These are phyloP conservation scores for Gymnobelideus leadbeateri DNA, from an alignment of 2,113 vertebrate genomes.

Conservation along the genomic window DNA sequence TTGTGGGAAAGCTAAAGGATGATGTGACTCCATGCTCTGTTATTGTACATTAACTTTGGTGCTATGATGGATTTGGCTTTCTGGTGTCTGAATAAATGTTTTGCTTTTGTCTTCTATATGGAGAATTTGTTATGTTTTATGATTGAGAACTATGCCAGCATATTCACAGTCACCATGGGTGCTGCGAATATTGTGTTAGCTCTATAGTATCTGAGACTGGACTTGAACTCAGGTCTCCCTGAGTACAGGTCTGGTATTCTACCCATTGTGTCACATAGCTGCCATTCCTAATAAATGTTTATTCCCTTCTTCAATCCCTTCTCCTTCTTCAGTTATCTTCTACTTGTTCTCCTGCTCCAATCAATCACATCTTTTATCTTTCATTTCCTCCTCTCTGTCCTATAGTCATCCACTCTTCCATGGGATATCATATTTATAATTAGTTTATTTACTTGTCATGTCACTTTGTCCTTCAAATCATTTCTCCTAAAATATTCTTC, in stretches of 20 bases:
- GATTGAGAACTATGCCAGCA: no score
- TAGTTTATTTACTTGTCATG: neutral
- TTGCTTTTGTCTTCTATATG: no score
- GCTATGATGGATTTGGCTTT: no score
- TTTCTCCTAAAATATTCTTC: constrained; percentile 7
- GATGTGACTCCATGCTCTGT: no score
- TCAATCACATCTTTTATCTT: neutral
- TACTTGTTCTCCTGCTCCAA: neutral
- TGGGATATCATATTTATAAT: neutral
- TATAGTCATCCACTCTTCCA: neutral
- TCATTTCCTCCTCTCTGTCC: neutral
- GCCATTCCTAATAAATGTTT: neutral
- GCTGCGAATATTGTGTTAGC: no score
- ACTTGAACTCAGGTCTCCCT: neutral
- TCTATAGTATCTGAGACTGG: neutral
- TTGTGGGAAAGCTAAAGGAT: no score
- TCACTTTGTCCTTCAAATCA: neutral
- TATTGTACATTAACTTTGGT: no score
- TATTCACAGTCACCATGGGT: no score
- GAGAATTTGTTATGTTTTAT: no score
- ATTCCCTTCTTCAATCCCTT: neutral
- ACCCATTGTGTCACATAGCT: neutral
- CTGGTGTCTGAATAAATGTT: no score
- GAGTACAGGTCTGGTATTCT: neutral
- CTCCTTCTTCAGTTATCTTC: neutral